Conservation (phyloP, 2,888 invertebrate species). For the Ectropis crepuscularia region DNA sequence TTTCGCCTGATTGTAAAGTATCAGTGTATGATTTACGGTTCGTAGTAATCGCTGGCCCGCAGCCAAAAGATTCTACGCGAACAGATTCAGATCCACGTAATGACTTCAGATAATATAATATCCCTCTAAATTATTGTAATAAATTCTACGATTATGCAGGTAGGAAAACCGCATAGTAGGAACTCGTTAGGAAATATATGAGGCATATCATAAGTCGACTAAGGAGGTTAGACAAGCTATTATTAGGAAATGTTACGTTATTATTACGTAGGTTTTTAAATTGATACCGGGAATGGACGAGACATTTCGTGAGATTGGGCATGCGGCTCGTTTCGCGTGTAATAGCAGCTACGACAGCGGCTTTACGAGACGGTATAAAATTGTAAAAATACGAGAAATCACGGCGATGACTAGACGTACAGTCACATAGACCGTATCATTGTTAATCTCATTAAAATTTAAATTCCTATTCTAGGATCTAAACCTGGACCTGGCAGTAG, state of each 20-base stretch:
- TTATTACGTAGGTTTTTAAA: constrained; percentile 35
- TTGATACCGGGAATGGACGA: constrained; percentile 28
- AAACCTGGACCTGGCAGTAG: no score
- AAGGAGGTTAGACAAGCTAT: constrained; percentile 16
- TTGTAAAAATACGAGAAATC: constrained; percentile 34
- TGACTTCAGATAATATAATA: constrained; percentile 11
- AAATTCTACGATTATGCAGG: constrained; percentile 9
- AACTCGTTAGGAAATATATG: constrained; percentile 28
- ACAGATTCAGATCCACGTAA: constrained; percentile 43
- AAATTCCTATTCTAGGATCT: no score
- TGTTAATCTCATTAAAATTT: background rate
- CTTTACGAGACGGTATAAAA: constrained; percentile 44
- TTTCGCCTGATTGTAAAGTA: constrained; percentile 51
- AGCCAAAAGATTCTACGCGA: constrained; percentile 50
- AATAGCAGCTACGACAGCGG: constrained; percentile 45
- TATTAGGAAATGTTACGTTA: constrained; percentile 34
- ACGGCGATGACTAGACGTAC: constrained; percentile 18
- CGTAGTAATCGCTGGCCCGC: constrained; percentile 56
- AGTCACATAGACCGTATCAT: constrained; percentile 17
- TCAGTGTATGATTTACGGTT: constrained; percentile 58
- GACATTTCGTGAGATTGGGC: constrained; percentile 36
- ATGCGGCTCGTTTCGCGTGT: constrained; percentile 41
- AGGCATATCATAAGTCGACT: constrained; percentile 11
- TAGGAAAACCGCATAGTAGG: constrained; percentile 3
- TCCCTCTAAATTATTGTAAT: constrained; percentile 4